Conservation (phyloP, 2,888 invertebrate genomes). For the Hypomecis punctinalis region DNA sequence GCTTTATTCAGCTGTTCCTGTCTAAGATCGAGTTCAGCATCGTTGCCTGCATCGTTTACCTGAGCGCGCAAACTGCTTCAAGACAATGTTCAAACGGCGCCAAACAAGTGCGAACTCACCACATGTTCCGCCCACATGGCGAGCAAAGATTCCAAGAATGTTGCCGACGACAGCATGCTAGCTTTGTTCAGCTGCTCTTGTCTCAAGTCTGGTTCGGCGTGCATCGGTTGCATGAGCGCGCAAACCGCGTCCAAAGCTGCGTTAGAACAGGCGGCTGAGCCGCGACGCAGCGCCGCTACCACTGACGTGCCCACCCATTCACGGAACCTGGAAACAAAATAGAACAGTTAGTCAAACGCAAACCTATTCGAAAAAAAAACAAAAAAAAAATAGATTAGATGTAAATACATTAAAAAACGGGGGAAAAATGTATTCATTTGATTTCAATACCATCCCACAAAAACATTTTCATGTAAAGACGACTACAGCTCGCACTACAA, state of each 20-base stretch:
- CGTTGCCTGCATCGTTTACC: conserved; percentile 94
- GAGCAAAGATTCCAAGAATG: conserved; percentile 96
- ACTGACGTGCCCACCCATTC: conserved; percentile 97
- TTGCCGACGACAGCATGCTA: conserved; percentile 94
- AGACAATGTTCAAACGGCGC: too few species aligned
- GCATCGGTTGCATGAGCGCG: conserved; percentile 99
- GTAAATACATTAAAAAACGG: too few species aligned
- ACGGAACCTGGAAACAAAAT: conserved; percentile 88
- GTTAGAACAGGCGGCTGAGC: conserved; percentile 96
- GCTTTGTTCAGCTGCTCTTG: conserved; percentile 99
- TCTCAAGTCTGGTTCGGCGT: conserved; percentile 96
- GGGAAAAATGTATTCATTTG: too few species aligned
- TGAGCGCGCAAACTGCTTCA: too few species aligned
- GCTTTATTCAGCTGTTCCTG: too few species aligned
- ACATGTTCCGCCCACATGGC: conserved; percentile 98
- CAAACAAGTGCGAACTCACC: conserved; percentile 77
- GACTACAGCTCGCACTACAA: too few species aligned
- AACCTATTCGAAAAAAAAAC: too few species aligned
- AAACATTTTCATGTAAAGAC: too few species aligned
- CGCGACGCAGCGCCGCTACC: conserved; percentile 94
- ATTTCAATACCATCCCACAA: too few species aligned
- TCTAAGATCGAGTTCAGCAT: too few species aligned
- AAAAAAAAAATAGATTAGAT: too few species aligned
- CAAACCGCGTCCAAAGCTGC: conserved; percentile 99
- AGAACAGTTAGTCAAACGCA: too few species aligned